Percentiles rank a stretch among this genome's conserved stretches.
phyloP scores from a whole-genome alignment of 2,888 invertebrate species.

The Andrena dorsata region DNA sequence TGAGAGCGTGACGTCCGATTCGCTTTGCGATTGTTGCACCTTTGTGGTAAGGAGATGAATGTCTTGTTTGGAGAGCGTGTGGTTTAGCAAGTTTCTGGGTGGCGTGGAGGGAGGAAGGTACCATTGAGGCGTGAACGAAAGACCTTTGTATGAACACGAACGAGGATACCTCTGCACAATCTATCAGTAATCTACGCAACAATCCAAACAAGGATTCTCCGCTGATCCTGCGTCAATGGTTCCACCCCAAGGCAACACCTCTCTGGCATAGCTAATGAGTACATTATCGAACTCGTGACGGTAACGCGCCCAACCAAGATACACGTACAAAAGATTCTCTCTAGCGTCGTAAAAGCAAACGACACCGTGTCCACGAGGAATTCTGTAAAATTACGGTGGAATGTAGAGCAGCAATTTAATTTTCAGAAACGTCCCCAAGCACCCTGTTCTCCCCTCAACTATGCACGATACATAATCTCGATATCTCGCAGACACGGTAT shows the following conservation, averaged over 20 bases:
- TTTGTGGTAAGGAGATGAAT: not conserved
- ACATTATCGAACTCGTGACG: not conserved
- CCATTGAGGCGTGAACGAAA: too few species aligned
- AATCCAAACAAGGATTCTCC: not conserved
- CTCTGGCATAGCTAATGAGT: not conserved
- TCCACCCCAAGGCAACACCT: not conserved
- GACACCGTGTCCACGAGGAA: constrained; percentile 10
- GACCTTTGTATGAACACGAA: too few species aligned
- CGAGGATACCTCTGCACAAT: not conserved
- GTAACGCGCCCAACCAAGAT: not conserved
- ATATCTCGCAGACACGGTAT: not conserved
- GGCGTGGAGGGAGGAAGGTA: too few species aligned
- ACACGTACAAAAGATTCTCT: constrained; percentile 6
- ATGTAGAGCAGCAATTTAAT: constrained; percentile 52
- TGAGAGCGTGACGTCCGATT: not conserved
- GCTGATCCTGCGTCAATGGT: not conserved
- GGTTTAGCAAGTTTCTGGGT: too few species aligned
- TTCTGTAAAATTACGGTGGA: constrained; percentile 11
- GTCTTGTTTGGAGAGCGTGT: not conserved
- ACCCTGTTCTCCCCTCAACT: not conserved
- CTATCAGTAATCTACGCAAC: not conserved
- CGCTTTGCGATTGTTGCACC: constrained; percentile 7
- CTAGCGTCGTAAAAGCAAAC: constrained; percentile 4
- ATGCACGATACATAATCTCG: not conserved
- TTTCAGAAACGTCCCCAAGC: constrained; percentile 32